Percentiles rank a stretch among this genome's conserved stretches.
Conservation (phyloP, 2,797 vertebrate species). For the Todus mexicanus region DNA sequence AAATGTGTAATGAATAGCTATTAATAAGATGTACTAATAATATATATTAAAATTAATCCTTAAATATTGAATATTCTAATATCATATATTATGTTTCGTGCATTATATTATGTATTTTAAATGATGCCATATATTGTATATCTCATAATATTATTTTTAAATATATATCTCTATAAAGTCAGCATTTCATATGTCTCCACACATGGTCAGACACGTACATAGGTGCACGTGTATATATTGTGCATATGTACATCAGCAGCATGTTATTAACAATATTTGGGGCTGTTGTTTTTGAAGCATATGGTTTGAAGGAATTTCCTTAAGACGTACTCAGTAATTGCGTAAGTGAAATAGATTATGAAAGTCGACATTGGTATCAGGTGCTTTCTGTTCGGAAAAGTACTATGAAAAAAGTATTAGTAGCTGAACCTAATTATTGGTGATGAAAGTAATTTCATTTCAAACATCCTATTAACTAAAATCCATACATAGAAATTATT, state of each 20-base stretch:
- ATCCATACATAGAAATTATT: slow-evolving; percentile 62
- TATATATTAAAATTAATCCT: neutral
- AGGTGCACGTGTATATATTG: neutral
- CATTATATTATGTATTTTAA: neutral
- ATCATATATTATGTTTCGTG: neutral
- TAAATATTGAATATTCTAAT: neutral
- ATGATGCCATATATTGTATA: neutral
- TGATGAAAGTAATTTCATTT: slow-evolving; percentile 56
- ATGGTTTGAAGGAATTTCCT: slow-evolving; percentile 3
- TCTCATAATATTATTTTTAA: neutral
- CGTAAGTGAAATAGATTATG: neutral
- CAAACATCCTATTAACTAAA: slow-evolving; percentile 72
- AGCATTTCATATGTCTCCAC: neutral
- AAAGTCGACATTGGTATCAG: neutral
- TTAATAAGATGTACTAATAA: neutral
- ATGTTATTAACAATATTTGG: neutral
- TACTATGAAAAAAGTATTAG: slow-evolving; percentile 3
- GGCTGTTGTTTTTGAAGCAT: neutral
- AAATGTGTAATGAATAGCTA: neutral
- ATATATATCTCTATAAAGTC: neutral
- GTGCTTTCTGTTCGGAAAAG: neutral
- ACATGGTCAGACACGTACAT: neutral
- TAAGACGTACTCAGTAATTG: neutral
- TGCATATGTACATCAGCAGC: neutral
- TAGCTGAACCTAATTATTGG: slow-evolving; percentile 40